Conservation (phyloP, 2,888 invertebrate genomes). For the Drosophila nigricruria region DNA sequence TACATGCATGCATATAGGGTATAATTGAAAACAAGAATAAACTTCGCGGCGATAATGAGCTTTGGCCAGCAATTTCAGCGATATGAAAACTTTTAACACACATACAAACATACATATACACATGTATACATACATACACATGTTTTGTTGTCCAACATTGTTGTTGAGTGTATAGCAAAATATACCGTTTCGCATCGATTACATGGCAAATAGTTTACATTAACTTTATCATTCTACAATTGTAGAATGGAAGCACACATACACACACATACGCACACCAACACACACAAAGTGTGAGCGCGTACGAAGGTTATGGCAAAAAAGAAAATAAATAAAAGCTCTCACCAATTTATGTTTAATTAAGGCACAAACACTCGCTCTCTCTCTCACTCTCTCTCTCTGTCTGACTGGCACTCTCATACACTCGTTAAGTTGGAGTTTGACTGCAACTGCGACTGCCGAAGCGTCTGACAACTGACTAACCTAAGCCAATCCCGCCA, state of each 20-base stretch:
- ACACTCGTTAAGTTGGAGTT: conserved; percentile 12
- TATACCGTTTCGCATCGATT: conserved; percentile 41
- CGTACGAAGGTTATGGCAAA: conserved; percentile 33
- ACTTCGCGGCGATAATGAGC: conserved; percentile 20
- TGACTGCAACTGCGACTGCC: conserved; percentile 36
- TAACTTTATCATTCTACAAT: conserved; percentile 38
- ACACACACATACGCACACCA: conserved; percentile 32
- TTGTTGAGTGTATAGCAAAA: conserved; percentile 14
- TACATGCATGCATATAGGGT: background rate
- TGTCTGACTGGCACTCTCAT: conserved; percentile 12
- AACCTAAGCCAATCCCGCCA: conserved; percentile 56
- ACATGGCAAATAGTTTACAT: conserved; percentile 33
- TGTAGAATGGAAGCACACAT: conserved; percentile 38
- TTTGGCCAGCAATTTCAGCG: conserved; percentile 4
- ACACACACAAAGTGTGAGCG: conserved; percentile 25
- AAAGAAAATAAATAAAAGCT: conserved; percentile 45
- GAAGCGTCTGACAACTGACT: conserved; percentile 58
- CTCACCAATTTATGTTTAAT: conserved; percentile 60
- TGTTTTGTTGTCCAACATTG: conserved; percentile 11
- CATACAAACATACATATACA: conserved; percentile 7
- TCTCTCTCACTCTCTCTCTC: conserved; percentile 16
- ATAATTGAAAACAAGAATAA: conserved; percentile 19
- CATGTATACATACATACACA: background rate
- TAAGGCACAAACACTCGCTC: background rate
- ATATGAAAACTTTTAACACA: conserved; percentile 21